A percentile compares a stretch with the other conserved stretches of the same genome.
Conservation (phyloP, 1,140 invertebrate genomes). For the Pseudobourletiella spinata region DNA sequence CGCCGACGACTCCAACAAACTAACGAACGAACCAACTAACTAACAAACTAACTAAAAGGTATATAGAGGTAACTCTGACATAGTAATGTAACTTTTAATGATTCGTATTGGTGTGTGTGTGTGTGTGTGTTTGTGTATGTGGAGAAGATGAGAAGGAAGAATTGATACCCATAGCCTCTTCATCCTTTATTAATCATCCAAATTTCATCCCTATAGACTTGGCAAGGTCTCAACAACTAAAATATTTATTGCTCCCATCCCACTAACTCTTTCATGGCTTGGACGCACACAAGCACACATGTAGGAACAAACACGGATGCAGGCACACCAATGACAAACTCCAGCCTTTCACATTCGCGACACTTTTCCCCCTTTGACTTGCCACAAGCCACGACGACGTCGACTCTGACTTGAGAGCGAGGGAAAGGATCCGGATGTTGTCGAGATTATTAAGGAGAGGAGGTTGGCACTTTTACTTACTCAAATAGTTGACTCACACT, state of each 20-base stretch:
- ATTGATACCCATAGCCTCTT: neutral
- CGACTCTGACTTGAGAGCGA: no score
- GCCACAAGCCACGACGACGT: no score
- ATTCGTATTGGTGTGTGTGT: neutral
- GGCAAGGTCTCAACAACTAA: neutral
- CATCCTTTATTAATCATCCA: neutral
- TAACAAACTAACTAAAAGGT: no score
- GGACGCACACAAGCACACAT: no score
- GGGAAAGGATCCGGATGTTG: neutral
- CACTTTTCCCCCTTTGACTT: neutral
- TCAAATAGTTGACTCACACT: no score
- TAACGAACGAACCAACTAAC: no score
- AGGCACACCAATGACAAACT: neutral
- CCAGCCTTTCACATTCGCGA: neutral
- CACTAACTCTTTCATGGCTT: no score
- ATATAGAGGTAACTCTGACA: neutral
- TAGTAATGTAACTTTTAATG: neutral
- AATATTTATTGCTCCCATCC: neutral
- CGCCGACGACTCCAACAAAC: no score
- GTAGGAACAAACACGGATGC: no score
- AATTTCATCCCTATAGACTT: neutral
- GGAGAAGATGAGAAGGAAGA: neutral
- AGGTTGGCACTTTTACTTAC: no score
- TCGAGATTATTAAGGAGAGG: neutral
- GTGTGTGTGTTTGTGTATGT: neutral